Evolutionary conservation across 2,888 invertebrate species (phyloP).

Genomic region (Drosophila sordidula): DNA sequence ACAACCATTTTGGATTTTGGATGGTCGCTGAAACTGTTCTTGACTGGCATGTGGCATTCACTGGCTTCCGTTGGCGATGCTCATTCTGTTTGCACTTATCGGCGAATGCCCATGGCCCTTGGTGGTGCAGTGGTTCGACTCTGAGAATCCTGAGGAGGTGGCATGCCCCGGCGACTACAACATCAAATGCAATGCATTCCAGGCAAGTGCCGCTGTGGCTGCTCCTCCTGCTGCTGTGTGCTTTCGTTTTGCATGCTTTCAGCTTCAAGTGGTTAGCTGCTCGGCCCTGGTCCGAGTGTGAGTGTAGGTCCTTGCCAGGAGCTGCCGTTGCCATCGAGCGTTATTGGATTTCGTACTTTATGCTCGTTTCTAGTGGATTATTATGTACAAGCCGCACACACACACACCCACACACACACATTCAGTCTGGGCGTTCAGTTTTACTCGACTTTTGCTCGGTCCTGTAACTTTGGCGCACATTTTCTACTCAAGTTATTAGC

Average conservation of each 20-base stretch:
- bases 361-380: constrained; percentile 80
- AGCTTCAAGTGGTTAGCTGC: constrained; percentile 54
- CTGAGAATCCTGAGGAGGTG: constrained; percentile 91
- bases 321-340: constrained; percentile 74
- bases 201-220: constrained; percentile 72
- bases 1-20: constrained; percentile 45
- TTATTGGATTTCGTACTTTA: constrained; percentile 82
- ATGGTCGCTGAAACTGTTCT: constrained; percentile 64
- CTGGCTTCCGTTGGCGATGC: constrained; percentile 73
- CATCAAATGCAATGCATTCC: constrained; percentile 88
- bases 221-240: constrained; percentile 49
- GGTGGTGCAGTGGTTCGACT: constrained; percentile 91
- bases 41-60: constrained; percentile 77
- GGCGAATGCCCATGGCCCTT: constrained; percentile 56
- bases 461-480: constrained; percentile 79
- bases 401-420: constrained; percentile 21
- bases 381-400: constrained; percentile 73
- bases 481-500: constrained; percentile 80
- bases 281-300: constrained; percentile 51
- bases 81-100: constrained; percentile 80
- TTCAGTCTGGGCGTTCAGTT: constrained; percentile 62
- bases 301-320: constrained; percentile 64
- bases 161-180: constrained; percentile 90
- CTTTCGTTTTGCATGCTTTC: constrained; percentile 74
- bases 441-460: constrained; percentile 78